Evolutionary conservation across 2,797 vertebrate genomes (phyloP).

Genomic region (Geotrypetes seraphini): DNA sequence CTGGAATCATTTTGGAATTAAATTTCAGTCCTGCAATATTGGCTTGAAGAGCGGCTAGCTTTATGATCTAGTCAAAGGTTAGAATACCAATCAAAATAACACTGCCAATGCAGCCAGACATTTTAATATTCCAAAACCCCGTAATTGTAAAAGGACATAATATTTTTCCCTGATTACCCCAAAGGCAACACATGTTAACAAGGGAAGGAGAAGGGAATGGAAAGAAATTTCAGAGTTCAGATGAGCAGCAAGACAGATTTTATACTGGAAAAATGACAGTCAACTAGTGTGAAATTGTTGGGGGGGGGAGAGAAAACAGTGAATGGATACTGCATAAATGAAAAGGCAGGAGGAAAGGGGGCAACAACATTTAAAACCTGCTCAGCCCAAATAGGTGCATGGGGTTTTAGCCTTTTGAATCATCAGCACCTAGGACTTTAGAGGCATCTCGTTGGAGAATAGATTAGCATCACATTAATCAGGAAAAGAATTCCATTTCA

Average conservation of each 20-base stretch:
- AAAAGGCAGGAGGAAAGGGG: constrained; percentile 5
- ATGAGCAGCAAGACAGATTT: constrained; percentile 62
- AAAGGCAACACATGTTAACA: constrained; percentile 80
- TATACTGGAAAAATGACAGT: constrained; percentile 48
- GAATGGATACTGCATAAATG: no score
- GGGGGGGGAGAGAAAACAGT: no score
- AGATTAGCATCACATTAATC: no score
- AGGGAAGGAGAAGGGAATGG: constrained; percentile 53
- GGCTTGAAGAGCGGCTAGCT: constrained; percentile 73
- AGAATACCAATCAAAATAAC: constrained; percentile 98
- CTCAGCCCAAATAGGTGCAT: no score
- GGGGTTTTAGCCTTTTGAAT: no score
- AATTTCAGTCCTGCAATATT: constrained; percentile 88
- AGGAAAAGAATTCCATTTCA: no score
- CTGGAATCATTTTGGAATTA: constrained; percentile 95
- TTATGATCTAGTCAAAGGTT: constrained; percentile 95
- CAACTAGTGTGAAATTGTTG: constrained; percentile 3
- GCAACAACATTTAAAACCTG: no score
- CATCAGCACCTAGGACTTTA: no score
- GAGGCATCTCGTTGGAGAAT: no score
- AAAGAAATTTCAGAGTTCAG: constrained; percentile 69
- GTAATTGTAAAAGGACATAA: constrained; percentile 97
- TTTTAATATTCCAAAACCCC: constrained; percentile 96
- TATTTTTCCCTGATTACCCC: constrained; percentile 80
- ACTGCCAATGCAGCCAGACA: constrained; percentile 90